Base-by-base conservation (phyloP, 2,113 vertebrate genomes). In the Nibea albiflora region DNA sequence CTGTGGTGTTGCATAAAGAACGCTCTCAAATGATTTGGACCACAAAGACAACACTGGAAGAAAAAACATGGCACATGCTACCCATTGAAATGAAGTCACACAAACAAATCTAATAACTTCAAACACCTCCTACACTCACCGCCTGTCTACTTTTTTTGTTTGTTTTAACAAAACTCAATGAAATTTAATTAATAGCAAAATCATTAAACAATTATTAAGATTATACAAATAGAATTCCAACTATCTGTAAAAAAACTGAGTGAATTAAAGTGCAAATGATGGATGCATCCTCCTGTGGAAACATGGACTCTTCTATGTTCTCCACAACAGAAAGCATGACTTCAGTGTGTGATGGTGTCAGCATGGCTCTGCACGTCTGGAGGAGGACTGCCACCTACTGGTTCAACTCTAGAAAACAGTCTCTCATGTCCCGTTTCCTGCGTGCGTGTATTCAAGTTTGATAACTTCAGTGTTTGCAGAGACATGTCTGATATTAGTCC, bases 401-500 rank as follows among this genome's bases (percentile, higher is more conserved):
- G 75, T 79, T 20, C 20, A 16, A 57, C 39, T 67, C 14, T 11
- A 39, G 15, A 16, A 54, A 69, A 62, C 56, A 56, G 19, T 16
- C 35, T 31, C 31, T 65, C 69, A n/a, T 9, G 9, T 50, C 16
- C 61, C 24, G 20, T 31, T 31, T 7, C 11, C 9, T 11, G 6
- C 57, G 42, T 8, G 31, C 66, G 69, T 67, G 1, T 14, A 73
- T 20, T 65, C 28, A 69, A 74, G 44, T 80, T 44, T 78, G 35
- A 64, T 20, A 44, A 47, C 28, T n/a, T n/a, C 46, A 58, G 19
- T 50, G 66, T 17, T 58, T 52, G 22, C 39, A 68, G 63, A 77
- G 57, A 62, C 19, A 60, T n/a, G 28, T 68, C 62, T 64, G 62
- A 60, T 69, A 47, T 82, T 77, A 76, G 86, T 85, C 83, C 71